These are phyloP conservation scores for Phorcus lineatus DNA, from an alignment of 2,888 invertebrate genomes.

Conservation along the genomic window DNA sequence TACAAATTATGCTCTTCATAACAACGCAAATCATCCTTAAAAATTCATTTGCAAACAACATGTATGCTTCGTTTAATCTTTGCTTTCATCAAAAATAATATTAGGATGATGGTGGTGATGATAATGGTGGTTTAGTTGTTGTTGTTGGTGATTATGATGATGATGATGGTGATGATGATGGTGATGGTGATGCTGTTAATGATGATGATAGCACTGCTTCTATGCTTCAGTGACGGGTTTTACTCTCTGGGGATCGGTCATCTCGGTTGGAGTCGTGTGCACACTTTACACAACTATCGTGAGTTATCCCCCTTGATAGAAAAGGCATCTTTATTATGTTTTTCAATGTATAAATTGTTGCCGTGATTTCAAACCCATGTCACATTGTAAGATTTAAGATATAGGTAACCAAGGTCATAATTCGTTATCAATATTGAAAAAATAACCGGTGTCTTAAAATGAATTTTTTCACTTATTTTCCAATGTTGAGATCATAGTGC, in stretches of 20 bases:
- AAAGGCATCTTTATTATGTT: too few relatives aligned
- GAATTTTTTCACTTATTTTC: too few relatives aligned
- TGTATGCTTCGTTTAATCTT: too few relatives aligned
- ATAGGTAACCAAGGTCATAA: background rate
- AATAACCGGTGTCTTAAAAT: too few relatives aligned
- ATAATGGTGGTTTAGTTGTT: constrained; percentile 27
- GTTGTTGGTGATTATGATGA: constrained; percentile 24
- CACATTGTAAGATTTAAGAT: background rate
- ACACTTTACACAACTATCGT: constrained; percentile 94
- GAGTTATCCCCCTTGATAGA: constrained; percentile 73
- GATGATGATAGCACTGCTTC: constrained; percentile 21
- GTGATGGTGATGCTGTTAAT: background rate
- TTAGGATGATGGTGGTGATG: background rate
- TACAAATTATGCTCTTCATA: too few relatives aligned
- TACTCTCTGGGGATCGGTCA: constrained; percentile 86
- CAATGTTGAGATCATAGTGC: too few relatives aligned
- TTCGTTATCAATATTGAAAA: background rate
- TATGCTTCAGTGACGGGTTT: constrained; percentile 86
- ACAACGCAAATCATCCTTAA: too few relatives aligned
- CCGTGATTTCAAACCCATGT: background rate
- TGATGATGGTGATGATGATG: constrained; percentile 15
- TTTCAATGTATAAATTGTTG: too few relatives aligned
- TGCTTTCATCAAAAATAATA: too few relatives aligned
- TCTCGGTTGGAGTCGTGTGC: constrained; percentile 89
- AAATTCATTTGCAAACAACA: too few relatives aligned